phyloP scores from a whole-genome alignment of 2,797 vertebrate species.

The Neopelma chrysocephalum region DNA sequence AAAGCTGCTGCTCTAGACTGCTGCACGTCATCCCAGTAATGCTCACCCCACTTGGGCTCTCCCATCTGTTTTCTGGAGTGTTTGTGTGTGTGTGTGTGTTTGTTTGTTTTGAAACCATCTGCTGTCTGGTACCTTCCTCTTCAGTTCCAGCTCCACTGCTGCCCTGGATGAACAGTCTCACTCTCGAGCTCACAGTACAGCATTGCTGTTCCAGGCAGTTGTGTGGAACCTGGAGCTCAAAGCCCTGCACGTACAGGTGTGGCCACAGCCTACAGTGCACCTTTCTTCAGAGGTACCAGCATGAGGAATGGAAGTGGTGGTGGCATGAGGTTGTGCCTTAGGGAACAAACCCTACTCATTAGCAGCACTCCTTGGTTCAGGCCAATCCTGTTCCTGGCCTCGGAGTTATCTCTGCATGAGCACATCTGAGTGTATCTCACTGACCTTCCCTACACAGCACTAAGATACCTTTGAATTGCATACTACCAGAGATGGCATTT shows the following conservation, averaged over 20 bases:
- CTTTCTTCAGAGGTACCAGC: background rate
- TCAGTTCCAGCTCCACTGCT: background rate
- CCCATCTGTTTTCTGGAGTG: background rate
- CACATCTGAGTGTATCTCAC: background rate
- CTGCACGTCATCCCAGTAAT: background rate
- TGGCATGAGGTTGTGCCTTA: background rate
- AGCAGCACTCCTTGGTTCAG: background rate
- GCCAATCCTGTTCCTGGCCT: background rate
- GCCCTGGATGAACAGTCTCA: background rate
- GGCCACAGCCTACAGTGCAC: background rate
- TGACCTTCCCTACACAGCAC: background rate
- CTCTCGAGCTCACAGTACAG: background rate
- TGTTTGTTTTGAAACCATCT: conserved; percentile 17
- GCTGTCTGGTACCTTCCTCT: background rate
- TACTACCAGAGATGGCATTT: background rate
- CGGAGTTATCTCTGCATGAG: background rate
- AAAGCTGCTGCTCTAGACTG: background rate
- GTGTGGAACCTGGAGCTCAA: background rate
- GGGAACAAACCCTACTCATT: background rate
- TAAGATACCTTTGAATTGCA: background rate
- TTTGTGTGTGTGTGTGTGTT: background rate
- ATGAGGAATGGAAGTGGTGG: background rate
- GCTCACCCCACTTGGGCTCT: background rate
- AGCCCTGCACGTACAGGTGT: background rate
- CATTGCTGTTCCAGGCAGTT: background rate